Percentiles rank a stretch among this genome's conserved stretches.
These are phyloP conservation scores for Temnothorax unifasciatus DNA, from an alignment of 2,888 invertebrate species.

Conservation along the genomic window DNA sequence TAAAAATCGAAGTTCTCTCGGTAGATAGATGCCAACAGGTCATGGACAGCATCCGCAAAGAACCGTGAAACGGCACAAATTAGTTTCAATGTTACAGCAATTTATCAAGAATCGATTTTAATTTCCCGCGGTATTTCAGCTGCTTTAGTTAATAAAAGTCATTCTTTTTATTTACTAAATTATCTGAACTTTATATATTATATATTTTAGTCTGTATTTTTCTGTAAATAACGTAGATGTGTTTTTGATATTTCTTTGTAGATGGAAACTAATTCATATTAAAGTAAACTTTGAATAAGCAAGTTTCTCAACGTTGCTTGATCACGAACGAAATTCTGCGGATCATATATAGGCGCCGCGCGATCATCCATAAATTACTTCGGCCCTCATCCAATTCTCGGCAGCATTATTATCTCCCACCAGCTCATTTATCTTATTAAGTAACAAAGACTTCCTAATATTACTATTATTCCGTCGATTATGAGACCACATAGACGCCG, in stretches of 20 bases:
- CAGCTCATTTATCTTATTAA: conserved; percentile 65
- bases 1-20: conserved; percentile 25
- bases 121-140: neutral
- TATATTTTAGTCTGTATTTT: neutral
- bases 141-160: neutral
- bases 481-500: neutral
- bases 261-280: neutral
- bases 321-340: neutral
- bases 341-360: neutral
- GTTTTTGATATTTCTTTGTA: neutral
- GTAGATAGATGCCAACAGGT: conserved; percentile 9
- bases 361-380: conserved; percentile 76
- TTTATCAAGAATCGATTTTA: neutral
- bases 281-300: neutral
- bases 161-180: no score
- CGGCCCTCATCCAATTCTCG: conserved; percentile 76
- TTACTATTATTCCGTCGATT: conserved; percentile 27
- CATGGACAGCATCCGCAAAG: neutral
- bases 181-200: neutral
- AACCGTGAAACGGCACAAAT: neutral
- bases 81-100: neutral
- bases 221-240: neutral
- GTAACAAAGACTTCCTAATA: conserved; percentile 60
- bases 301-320: neutral
- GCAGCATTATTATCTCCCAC: conserved; percentile 68